Evolutionary conservation across 2,797 vertebrate species (phyloP), one percentile per base, ranked within the genome.

Genomic region (Coccyzus lansbergi): DNA sequence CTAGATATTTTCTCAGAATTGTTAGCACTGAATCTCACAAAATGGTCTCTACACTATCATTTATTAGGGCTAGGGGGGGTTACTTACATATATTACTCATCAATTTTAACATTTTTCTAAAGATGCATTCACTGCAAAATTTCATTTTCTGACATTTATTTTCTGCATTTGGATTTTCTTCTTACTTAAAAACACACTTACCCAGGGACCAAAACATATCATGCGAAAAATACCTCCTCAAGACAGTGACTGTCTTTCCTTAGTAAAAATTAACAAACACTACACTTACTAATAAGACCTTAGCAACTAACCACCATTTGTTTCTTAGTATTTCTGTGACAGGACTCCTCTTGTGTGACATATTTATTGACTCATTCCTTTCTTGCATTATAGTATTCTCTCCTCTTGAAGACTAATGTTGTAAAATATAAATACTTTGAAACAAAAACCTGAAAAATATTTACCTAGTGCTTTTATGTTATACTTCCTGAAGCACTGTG

Each of bases 361-460:
- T 58, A 33, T 40, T 82, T 58, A 67, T 12, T 52, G n/a, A 52
- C 3, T 52, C 67, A 11, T 7, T 88, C 52, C 4, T 72, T 94
- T 93, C 75, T 91, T 88, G 42, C 21, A 46, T 82, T 20, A 11
- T 83, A 93, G 74, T 82, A 64, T 92, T 94, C 18, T 31, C 52
- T 85, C 15, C 12, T 62, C 76, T 55, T 91, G 51, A 95, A 93
- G 71, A 86, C 53, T 78, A 94, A 90, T 84, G 25, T 51, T 76
- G 64, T 33, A 82, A 88, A 92, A 79, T 9, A 62, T 90, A 94
- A 78, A 86, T 91, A 74, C 74, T 92, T 83, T 71, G 70, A 28
- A 52, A 38, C n/a, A n/a, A 78, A 62, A 5, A 15, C n/a, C 34
- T 51, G 80, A 92, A 95, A 79, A 90, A 55, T 56, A 88, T 58